Base-by-base conservation (phyloP, 2,113 vertebrate genomes). In the Gila orcuttii region DNA sequence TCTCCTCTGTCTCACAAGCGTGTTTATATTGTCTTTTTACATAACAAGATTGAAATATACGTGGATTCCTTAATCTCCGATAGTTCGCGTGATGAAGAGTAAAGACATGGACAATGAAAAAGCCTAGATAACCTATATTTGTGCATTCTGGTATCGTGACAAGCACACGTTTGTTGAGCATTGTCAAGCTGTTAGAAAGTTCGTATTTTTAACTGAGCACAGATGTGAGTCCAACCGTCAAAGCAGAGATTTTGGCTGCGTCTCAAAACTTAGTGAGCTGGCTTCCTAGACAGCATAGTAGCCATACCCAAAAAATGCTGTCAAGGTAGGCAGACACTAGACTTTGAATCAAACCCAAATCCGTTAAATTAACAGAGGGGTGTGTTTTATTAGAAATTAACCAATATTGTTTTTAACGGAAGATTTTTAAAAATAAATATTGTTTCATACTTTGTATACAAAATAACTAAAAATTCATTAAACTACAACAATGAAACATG, bases 151-250 rank as follows among this genome's bases (percentile, higher is more conserved):
- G 1, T 25, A 23, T 5, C 3, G 59, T 45, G 59, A 1, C 57
- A 47, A 1, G 1, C 8, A 42, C 79, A 1, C 25, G 17, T 42
- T 11, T 45, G 59, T 28, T 66, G 8, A 74, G 42, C 39, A 7
- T 45, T 45, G 36, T 73, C 39, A 80, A 60, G 33, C n/a, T n/a
- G 9, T 62, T 62, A 62, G 23, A 42, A 28, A 80, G 59, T 80
- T 64, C 31, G 13, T 64, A 10, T n/a, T 36, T 82, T 36, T 69
- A 33, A 12, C 17, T 2, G 10, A 66, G 28, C 19, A 7, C 42
- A 81, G 79, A 66, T 66, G 62, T 69, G 45, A 19, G 28, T 69
- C 15, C 21, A 81, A 79, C 36, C 57, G 9, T 79, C 33, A 79
- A 28, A 62, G 21, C 55, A 23, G 33, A 64, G 39, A 66, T 64